These are phyloP conservation scores for Bombyx mandarina DNA, from an alignment of 1,140 invertebrate genomes.

Conservation along the genomic window DNA sequence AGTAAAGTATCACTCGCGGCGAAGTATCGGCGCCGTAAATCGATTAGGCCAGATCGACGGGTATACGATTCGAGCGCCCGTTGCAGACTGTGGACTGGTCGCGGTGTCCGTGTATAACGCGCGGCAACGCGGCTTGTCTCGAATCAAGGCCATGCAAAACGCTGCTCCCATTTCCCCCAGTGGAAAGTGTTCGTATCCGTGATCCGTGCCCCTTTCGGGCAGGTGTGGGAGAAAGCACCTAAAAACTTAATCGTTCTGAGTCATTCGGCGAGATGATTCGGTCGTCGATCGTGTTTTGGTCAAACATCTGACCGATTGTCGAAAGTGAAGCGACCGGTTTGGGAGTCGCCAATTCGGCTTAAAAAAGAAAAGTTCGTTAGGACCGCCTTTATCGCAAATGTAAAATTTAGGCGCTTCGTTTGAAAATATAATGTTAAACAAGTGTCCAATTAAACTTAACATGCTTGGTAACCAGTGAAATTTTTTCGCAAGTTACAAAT, in stretches of 20 bases:
- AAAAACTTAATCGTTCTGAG: slow-evolving; percentile 53
- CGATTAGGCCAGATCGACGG: slow-evolving; percentile 9
- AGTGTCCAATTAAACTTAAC: neutral
- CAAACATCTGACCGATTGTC: slow-evolving; percentile 15
- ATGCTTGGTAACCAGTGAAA: too few relatives aligned
- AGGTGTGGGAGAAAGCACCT: slow-evolving; percentile 66
- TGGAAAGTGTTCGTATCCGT: slow-evolving; percentile 68
- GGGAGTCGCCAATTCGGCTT: slow-evolving; percentile 30
- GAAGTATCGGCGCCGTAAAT: too few relatives aligned
- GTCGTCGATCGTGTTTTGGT: slow-evolving; percentile 22
- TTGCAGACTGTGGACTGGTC: slow-evolving; percentile 42
- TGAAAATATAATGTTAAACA: too few relatives aligned
- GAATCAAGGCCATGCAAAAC: slow-evolving; percentile 66
- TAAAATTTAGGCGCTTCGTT: neutral
- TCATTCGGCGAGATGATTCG: slow-evolving; percentile 48
- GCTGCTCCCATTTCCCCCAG: slow-evolving; percentile 63
- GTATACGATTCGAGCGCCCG: slow-evolving; percentile 22
- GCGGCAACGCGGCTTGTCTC: slow-evolving; percentile 24
- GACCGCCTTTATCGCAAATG: neutral
- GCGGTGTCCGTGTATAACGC: slow-evolving; percentile 10
- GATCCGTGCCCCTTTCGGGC: slow-evolving; percentile 49
- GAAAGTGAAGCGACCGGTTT: slow-evolving; percentile 63
- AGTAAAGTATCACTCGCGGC: slow-evolving; percentile 6
- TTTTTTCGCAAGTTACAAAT: too few relatives aligned
- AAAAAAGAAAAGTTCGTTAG: slow-evolving; percentile 26